A percentile compares a stretch with the other conserved stretches of the same genome.
phyloP scores from a whole-genome alignment of 1,140 invertebrate species.

The Thaumatotibia leucotreta region DNA sequence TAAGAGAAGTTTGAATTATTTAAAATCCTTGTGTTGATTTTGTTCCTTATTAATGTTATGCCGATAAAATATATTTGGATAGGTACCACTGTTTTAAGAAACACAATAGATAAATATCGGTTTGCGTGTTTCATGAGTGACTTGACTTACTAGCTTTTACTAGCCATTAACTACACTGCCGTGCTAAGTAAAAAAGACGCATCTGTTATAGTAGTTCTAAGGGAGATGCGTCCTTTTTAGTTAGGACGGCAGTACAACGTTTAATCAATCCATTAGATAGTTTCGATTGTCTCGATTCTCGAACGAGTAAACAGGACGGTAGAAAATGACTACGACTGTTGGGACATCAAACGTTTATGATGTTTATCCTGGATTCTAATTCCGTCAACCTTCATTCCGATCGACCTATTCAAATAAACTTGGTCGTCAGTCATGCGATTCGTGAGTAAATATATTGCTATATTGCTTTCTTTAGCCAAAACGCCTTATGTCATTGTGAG shows the following conservation, averaged over 20 bases:
- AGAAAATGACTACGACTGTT: background rate
- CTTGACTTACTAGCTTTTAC: background rate
- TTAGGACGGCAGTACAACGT: too few species aligned
- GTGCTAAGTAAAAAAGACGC: too few species aligned
- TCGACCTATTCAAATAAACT: constrained; percentile 7
- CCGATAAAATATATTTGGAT: background rate
- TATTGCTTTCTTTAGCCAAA: background rate
- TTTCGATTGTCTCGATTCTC: background rate
- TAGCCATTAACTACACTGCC: background rate
- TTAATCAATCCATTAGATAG: background rate
- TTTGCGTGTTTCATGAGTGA: background rate
- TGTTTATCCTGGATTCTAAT: constrained; percentile 9
- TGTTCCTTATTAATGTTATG: background rate
- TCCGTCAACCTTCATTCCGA: background rate
- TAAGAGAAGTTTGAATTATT: too few species aligned
- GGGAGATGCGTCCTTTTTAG: too few species aligned
- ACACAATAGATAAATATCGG: background rate
- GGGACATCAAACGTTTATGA: background rate
- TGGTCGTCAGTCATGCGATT: constrained; percentile 7
- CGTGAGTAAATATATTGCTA: background rate
- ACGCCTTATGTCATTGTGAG: background rate
- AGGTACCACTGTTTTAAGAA: background rate
- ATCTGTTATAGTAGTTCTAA: too few species aligned
- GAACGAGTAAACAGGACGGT: background rate
- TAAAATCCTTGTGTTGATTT: too few species aligned